Evolutionary conservation across 2,888 invertebrate genomes (phyloP), one percentile per base, ranked within the genome.

Genomic region (Luperina nickerlii): DNA sequence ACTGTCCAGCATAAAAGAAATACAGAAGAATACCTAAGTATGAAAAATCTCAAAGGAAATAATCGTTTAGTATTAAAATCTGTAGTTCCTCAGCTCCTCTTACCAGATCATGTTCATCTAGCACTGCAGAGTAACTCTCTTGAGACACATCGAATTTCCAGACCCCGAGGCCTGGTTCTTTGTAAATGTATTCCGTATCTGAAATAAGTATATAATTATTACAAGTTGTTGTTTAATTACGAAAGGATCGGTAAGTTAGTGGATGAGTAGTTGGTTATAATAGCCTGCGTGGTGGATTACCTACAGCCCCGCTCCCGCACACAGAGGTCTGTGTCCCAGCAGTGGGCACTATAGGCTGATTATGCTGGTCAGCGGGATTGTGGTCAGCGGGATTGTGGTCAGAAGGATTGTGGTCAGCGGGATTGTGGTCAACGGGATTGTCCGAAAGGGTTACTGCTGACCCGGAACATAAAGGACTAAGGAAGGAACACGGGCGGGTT

Each of bases 181-280:
- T 93, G 74, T 92, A 92, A 70, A 96, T 92, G 75, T 95, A 96
- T 87, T 95, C 93, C 13, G 91, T 91, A 75, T 94, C 96, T 96
- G 93, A 79, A 96, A 95, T 74, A 38, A 38, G 7, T 20, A 18
- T 2, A 3, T 48, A 13, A 60, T 38, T 67, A 77, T 20, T 24
- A 32, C 51, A 57, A 13, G 5, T 79, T 77, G 3, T 69, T 77
- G 5, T 69, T 65, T 63, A 51, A 70, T 71, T 32, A 60, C 5
- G 60, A 57, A 24, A 24, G 57, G n/a, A 4, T 57, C 9, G 57
- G 11, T 57, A 11, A 57, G n/a, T 57, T n/a, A 24, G 57, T 57
- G 57, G 57, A 57, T 5, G 57, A 11, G 11, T 4, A 54, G 20
- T 54, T 20, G 6, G 45, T n/a, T n/a, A n/a, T 13, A 57, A 9